Evolutionary conservation across 2,888 invertebrate species (phyloP).

Genomic region (Nymphalis polychloros): DNA sequence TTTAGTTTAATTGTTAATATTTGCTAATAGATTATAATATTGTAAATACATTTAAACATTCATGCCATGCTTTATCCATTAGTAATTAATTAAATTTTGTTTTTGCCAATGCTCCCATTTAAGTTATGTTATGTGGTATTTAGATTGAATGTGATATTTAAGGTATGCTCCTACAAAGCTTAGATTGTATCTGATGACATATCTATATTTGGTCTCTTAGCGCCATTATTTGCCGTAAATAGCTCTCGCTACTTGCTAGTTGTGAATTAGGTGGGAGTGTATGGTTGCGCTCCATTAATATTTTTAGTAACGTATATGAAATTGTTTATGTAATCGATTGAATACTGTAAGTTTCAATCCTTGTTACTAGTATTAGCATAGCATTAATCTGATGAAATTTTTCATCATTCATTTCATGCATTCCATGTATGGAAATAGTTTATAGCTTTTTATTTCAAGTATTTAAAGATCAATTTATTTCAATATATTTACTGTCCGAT

Average conservation of each 20-base stretch:
- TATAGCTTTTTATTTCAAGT: no score
- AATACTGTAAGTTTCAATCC: background rate
- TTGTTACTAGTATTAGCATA: background rate
- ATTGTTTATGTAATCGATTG: background rate
- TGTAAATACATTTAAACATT: background rate
- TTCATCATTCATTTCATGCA: background rate
- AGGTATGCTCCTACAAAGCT: conserved; percentile 16
- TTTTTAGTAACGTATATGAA: background rate
- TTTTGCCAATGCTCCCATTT: conserved; percentile 1
- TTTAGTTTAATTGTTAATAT: no score
- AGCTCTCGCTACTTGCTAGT: background rate
- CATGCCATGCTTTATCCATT: background rate
- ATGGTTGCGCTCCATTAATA: background rate
- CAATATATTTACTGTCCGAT: no score
- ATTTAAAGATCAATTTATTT: no score
- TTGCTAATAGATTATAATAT: no score
- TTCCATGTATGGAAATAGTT: no score
- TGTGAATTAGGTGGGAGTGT: conserved; percentile 3
- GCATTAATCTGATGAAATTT: background rate
- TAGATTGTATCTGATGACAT: conserved; percentile 25
- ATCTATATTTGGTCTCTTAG: conserved; percentile 24
- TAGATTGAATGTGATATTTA: conserved; percentile 11
- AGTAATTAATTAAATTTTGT: background rate
- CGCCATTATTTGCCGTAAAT: conserved; percentile 17
- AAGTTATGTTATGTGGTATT: conserved; percentile 1